Evolutionary conservation across 2,888 invertebrate species (phyloP).

Genomic region (Copidosoma aretas): DNA sequence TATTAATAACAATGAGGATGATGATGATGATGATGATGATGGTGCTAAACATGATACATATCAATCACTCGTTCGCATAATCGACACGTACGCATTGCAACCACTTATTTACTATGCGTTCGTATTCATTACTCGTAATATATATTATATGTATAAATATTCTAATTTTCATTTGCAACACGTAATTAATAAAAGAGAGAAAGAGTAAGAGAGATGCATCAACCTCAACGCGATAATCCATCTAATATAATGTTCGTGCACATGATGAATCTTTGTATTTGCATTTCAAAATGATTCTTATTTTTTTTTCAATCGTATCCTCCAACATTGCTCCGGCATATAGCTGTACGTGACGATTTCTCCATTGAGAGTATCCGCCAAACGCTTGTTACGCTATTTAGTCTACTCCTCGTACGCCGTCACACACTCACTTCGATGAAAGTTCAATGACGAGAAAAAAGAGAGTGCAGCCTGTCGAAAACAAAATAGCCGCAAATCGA

Average conservation of each 20-base stretch:
- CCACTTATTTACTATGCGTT: constrained; percentile 33
- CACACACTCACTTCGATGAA: too few relatives aligned
- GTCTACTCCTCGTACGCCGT: too few relatives aligned
- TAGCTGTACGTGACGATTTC: background rate
- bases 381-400: too few relatives aligned
- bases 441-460: too few relatives aligned
- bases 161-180: constrained; percentile 41
- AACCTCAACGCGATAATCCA: constrained; percentile 10
- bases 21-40: constrained; percentile 9
- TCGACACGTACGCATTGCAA: constrained; percentile 38
- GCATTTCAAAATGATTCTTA: background rate
- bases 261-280: too few relatives aligned
- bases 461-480: too few relatives aligned
- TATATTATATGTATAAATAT: constrained; percentile 38
- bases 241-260: background rate
- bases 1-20: too few relatives aligned
- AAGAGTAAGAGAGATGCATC: constrained; percentile 27
- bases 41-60: constrained; percentile 10
- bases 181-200: too few relatives aligned
- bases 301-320: background rate
- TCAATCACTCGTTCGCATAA: constrained; percentile 25
- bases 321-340: too few relatives aligned
- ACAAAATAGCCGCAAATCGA: too few relatives aligned
- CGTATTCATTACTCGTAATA: too few relatives aligned
- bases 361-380: background rate